Conservation (phyloP, 2,113 vertebrate species). For the Lepisosteus osseus region DNA sequence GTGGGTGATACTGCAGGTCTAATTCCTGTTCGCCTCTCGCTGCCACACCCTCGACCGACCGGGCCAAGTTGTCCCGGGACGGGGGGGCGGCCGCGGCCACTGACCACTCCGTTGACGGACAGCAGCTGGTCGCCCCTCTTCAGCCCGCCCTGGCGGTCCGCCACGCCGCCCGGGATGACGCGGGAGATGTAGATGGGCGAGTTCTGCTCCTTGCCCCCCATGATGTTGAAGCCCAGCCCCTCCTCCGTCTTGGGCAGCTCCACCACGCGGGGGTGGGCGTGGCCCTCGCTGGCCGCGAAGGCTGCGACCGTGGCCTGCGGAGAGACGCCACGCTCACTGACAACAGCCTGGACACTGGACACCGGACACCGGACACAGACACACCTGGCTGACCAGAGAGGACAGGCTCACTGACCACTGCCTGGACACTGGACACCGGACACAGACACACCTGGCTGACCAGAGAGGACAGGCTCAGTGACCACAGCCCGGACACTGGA, state of each 20-base stretch:
- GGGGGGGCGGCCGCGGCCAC: constrained; percentile 16
- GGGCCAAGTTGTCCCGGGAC: neutral
- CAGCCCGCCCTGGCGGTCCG: constrained; percentile 86
- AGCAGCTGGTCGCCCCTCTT: constrained; percentile 89
- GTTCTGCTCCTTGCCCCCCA: constrained; percentile 92
- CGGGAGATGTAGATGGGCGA: constrained; percentile 91
- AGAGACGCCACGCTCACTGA: neutral
- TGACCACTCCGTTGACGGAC: constrained; percentile 88
- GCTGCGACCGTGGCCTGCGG: constrained; percentile 85
- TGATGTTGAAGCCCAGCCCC: constrained; percentile 89
- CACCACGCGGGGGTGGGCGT: constrained; percentile 85
- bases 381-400: neutral
- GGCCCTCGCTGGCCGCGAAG: constrained; percentile 87
- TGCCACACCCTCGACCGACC: neutral
- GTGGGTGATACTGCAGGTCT: neutral
- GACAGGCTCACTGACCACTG: neutral
- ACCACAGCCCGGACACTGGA: no score
- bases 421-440: neutral
- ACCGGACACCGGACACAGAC: neutral
- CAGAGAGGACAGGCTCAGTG: no score
- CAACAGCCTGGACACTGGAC: neutral
- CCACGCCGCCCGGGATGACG: constrained; percentile 85
- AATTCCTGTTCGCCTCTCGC: neutral
- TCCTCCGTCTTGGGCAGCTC: constrained; percentile 90
- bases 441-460: neutral